Evolutionary conservation across 2,888 invertebrate genomes (phyloP).

Genomic region (Autographa pulchrina): DNA sequence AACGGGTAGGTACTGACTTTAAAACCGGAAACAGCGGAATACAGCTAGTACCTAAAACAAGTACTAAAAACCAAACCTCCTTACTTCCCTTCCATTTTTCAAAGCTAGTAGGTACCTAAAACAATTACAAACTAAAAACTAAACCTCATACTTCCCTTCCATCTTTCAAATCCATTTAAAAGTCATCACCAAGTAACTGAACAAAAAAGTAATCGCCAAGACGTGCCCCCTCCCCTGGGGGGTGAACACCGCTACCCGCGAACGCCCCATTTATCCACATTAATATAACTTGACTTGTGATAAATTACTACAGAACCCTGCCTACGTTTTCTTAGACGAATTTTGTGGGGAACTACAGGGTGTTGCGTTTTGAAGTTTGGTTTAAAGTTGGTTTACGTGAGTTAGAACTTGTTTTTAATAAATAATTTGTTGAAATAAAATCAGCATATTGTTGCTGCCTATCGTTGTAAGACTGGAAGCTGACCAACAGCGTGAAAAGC

Average conservation of each 20-base stretch:
- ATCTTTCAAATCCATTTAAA: constrained; percentile 3
- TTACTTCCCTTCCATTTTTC: too few species aligned
- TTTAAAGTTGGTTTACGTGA: background rate
- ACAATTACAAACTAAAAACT: background rate
- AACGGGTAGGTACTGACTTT: too few species aligned
- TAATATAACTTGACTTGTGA: constrained; percentile 88
- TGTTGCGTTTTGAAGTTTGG: constrained; percentile 58
- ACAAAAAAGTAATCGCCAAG: constrained; percentile 66
- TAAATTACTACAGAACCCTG: constrained; percentile 85
- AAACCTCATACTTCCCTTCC: constrained; percentile 6
- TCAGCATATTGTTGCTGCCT: too few species aligned
- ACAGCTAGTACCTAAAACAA: too few species aligned
- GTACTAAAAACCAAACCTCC: too few species aligned
- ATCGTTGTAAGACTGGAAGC: too few species aligned
- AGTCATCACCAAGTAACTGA: constrained; percentile 24
- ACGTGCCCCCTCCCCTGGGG: constrained; percentile 58
- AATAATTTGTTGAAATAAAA: background rate
- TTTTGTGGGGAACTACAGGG: constrained; percentile 75
- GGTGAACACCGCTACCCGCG: constrained; percentile 51
- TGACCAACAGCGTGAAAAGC: too few species aligned
- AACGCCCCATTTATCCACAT: constrained; percentile 85
- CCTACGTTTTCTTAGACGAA: constrained; percentile 88
- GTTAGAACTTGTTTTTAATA: background rate
- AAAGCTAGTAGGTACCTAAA: too few species aligned
- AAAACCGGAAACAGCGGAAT: too few species aligned